These are phyloP conservation scores for Lissocephala sabroskyi DNA, from an alignment of 2,888 invertebrate genomes.

Conservation along the genomic window DNA sequence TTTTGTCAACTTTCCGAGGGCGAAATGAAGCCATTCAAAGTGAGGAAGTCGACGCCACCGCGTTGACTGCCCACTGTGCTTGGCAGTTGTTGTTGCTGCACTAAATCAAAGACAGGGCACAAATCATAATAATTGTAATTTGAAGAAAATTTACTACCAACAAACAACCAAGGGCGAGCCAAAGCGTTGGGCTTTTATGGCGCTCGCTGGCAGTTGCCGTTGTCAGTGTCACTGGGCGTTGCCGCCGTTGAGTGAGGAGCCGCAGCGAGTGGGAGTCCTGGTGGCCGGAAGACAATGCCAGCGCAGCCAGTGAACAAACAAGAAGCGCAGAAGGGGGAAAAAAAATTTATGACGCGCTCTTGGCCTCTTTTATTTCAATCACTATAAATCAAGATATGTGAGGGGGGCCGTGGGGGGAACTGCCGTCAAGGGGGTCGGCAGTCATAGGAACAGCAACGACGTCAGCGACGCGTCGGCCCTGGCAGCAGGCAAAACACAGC, in stretches of 20 bases:
- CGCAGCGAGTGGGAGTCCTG: slow-evolving; percentile 11
- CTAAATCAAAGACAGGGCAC: slow-evolving; percentile 58
- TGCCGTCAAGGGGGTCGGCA: slow-evolving; percentile 7
- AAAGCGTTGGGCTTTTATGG: slow-evolving; percentile 16
- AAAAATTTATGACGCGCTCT: slow-evolving; percentile 65
- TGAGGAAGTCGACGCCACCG: slow-evolving; percentile 19
- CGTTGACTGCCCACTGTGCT: not conserved
- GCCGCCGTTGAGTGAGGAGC: slow-evolving; percentile 3
- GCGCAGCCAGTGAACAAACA: slow-evolving; percentile 10
- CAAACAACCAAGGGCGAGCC: no score
- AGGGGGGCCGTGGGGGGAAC: not conserved
- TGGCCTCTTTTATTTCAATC: slow-evolving; percentile 66
- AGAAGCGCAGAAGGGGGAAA: slow-evolving; percentile 37
- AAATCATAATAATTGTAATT: slow-evolving; percentile 66
- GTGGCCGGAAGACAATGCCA: slow-evolving; percentile 57
- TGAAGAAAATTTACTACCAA: slow-evolving; percentile 65
- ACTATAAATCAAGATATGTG: slow-evolving; percentile 64
- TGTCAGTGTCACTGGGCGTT: slow-evolving; percentile 32
- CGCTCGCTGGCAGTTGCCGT: slow-evolving; percentile 24
- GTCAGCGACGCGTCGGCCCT: slow-evolving; percentile 13
- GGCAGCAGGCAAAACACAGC: no score
- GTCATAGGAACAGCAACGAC: slow-evolving; percentile 16
- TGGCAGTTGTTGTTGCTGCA: slow-evolving; percentile 19
- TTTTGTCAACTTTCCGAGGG: slow-evolving; percentile 25
- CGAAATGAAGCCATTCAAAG: slow-evolving; percentile 56